Conservation (phyloP, 2,113 vertebrate species). For the Tragelaphus buxtoni region DNA sequence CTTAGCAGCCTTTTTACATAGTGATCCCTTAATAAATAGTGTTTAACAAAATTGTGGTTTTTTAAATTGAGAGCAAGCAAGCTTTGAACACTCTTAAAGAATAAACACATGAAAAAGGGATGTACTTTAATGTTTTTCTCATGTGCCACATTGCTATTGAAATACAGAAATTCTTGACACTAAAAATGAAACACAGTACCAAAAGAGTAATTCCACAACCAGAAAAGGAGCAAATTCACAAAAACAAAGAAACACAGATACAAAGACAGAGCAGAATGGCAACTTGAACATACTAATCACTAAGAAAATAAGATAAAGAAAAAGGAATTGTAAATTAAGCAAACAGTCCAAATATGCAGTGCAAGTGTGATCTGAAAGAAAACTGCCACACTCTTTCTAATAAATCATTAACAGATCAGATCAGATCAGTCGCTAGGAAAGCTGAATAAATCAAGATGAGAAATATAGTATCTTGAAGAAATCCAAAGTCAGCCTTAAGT, state of each 20-base stretch:
- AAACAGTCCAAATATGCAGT: slow-evolving; percentile 30
- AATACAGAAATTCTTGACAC: neutral
- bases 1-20: neutral
- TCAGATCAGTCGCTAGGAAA: neutral
- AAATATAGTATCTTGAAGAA: neutral
- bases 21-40: neutral
- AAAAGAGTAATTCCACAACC: neutral
- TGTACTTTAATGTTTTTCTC: neutral
- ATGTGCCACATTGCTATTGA: neutral
- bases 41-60: neutral
- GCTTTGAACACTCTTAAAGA: neutral
- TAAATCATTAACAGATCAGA: slow-evolving; percentile 41
- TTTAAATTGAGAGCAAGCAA: neutral
- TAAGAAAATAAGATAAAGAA: slow-evolving; percentile 54
- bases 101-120: neutral
- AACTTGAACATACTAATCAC: slow-evolving; percentile 12
- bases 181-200: neutral
- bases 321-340: slow-evolving; percentile 44
- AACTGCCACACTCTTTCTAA: slow-evolving; percentile 13
- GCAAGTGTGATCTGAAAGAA: slow-evolving; percentile 36
- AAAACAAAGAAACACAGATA: neutral
- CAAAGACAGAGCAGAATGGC: slow-evolving; percentile 16
- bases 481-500: neutral
- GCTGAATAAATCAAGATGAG: slow-evolving; percentile 23
- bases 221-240: neutral